Base-by-base conservation (phyloP, 1,140 invertebrate species). In the Drosophila burlai region DNA sequence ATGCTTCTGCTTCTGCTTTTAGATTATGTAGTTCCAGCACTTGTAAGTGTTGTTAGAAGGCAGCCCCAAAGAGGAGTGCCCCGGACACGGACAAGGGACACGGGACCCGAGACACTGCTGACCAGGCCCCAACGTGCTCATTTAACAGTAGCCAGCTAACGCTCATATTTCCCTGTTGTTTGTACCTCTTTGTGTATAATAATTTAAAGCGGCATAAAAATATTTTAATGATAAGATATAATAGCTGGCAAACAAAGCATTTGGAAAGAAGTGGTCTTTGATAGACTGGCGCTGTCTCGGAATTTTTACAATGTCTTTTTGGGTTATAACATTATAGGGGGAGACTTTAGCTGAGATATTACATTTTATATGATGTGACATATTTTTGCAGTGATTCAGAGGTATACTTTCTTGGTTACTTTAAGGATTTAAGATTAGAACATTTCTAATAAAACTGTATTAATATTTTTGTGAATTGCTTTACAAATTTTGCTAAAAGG, bases 1-100 rank as follows among this genome's bases (percentile, higher is more conserved):
- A 24, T 76, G 58, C 21, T 66, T 55, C 42, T 47, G 61, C 46
- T 66, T 69, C 50, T 66, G 64, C 60, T 57, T 89, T 75, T 89
- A 84, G 78, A 89, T 89, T 89, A 84, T 89, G 87, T 89, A 66
- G 75, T 76, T 76, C 74, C 78, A 78, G 74, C 83, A 86, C 81
- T 89, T 89, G 85, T 81, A 89, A 89, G 85, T 89, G 85, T 89
- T 89, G 85, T 89, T 90, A 89, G 84, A 86, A 85, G 83, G 74
- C 68, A 73, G 71, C 71, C 68, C 71, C 71, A 31, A 61, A 73
- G 68, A 68, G 75, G 84, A 89, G 84, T 89, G 84, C 78, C 84
- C 72, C 64, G 76, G 76, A 77, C 75, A 77, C 81, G 61, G 63
- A 58, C 34, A 18, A n/a, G 49, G 42, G 42, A 50, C 42, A 52